Conservation (phyloP, 1,140 invertebrate species). For the Drosophila fuyamai region DNA sequence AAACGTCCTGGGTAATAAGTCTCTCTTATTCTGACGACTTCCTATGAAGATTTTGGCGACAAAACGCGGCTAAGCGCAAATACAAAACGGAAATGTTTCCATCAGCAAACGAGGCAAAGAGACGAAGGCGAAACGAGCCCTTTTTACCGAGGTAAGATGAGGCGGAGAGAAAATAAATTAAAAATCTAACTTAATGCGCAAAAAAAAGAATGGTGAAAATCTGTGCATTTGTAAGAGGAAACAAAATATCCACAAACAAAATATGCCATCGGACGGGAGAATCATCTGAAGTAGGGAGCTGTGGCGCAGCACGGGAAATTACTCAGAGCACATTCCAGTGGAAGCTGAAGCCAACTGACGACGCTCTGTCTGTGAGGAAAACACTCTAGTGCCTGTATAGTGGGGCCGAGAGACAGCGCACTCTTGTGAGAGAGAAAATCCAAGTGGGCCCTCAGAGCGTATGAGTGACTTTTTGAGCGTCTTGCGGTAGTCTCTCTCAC, state of each 20-base stretch:
- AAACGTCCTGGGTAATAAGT: constrained; percentile 22
- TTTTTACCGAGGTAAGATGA: constrained; percentile 7
- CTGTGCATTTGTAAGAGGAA: constrained; percentile 74
- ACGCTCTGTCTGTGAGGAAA: constrained; percentile 64
- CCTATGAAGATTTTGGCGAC: constrained; percentile 25
- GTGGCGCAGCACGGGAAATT: not conserved
- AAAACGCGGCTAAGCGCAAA: constrained; percentile 46
- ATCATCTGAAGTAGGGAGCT: constrained; percentile 29
- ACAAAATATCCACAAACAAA: constrained; percentile 70
- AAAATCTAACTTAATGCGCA: constrained; percentile 77
- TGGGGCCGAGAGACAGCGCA: constrained; percentile 32
- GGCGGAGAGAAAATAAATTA: constrained; percentile 68
- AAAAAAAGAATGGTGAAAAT: constrained; percentile 63
- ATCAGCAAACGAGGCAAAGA: constrained; percentile 32
- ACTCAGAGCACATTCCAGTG: constrained; percentile 53
- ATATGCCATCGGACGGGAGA: constrained; percentile 67
- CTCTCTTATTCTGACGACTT: not conserved
- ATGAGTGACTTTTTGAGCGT: constrained; percentile 72
- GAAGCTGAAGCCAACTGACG: constrained; percentile 61
- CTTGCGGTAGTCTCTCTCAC: not conserved
- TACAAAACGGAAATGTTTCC: constrained; percentile 76
- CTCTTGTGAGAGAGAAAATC: constrained; percentile 21
- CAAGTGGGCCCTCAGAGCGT: constrained; percentile 22
- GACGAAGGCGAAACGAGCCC: constrained; percentile 25
- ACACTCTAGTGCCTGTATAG: constrained; percentile 41